Conservation (phyloP, 2,888 invertebrate genomes). For the Acronicta aceris region DNA sequence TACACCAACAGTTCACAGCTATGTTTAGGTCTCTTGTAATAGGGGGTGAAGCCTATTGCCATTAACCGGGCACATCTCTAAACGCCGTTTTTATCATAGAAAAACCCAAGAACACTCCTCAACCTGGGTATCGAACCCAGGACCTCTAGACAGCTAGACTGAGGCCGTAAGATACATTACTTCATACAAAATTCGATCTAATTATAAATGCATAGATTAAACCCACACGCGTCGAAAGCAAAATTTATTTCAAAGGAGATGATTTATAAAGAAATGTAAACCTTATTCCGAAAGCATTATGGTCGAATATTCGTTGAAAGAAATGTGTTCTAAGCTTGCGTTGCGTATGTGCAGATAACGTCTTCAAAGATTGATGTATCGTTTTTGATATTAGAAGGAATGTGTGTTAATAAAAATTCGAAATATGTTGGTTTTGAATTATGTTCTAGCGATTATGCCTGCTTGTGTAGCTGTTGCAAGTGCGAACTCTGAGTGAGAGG, state of each 20-base stretch:
- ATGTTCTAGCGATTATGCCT: too few species aligned
- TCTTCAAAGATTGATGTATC: conserved; percentile 13
- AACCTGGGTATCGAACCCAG: too few species aligned
- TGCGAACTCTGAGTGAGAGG: too few species aligned
- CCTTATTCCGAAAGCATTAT: not conserved
- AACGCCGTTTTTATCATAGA: too few species aligned
- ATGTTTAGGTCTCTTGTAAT: too few species aligned
- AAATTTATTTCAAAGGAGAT: not conserved
- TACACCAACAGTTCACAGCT: too few species aligned
- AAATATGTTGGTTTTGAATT: not conserved
- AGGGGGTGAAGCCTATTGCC: too few species aligned
- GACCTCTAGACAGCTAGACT: too few species aligned
- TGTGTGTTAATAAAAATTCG: not conserved
- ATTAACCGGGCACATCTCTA: too few species aligned
- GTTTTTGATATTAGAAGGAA: not conserved
- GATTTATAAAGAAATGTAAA: not conserved
- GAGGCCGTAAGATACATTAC: too few species aligned
- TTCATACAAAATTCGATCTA: conserved; percentile 13
- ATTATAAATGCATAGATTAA: conserved; percentile 13
- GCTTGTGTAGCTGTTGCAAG: not conserved
- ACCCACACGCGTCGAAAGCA: conserved; percentile 6
- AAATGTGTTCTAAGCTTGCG: not conserved
- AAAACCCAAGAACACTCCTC: too few species aligned
- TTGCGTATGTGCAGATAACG: conserved; percentile 7
- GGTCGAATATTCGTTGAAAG: not conserved